Base-by-base conservation (phyloP, 2,888 invertebrate genomes). In the Caenorhabditis sp. region DNA sequence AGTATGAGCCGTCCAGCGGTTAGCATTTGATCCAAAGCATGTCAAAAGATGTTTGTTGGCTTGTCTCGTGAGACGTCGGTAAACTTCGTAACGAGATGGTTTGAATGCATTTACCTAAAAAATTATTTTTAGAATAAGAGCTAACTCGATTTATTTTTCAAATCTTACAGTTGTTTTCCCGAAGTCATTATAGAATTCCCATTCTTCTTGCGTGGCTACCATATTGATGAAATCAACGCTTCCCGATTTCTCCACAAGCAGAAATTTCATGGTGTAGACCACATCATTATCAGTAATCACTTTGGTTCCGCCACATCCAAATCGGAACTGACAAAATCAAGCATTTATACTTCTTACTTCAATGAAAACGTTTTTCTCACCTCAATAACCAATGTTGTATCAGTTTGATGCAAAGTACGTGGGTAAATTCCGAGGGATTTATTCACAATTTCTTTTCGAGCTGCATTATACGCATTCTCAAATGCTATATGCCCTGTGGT, bases 181-280 rank as follows among this genome's bases (percentile, higher is more conserved):
- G 37, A 32, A 82, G 28, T 77, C 47, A 18, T 60, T 60, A 13
- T 37, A 1, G 5, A 15, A 9, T 1, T 18, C 4, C 82, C 78
- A 78, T 6, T 65, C 64, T 47, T 82, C 82, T 11, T 55, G 26
- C 0, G 74, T 64, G 8, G 78, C 68, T 1, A 69, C 22, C 44
- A 82, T 65, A 24, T 82, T 82, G 37, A 82, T 74, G 70, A 69
- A 79, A 4, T 78, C 78, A 11, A 82, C 47, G 6, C 2, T 15
- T 13, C 82, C 82, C 18, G 56, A 26, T n/a, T 51, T 47, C 15
- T 82, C 82, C 8, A 77, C 40, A 11, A 82, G 26, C 35, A 82
- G 20, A 22, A 74, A 74, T 18, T 82, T 82, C 44, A 79, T 64
- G 0, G 55, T 60, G 28, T 37, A 51, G 13, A 79, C 64, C 8